Percentiles rank a stretch among this genome's conserved stretches.
Evolutionary conservation across 2,797 vertebrate species (phyloP).

Genomic region (Pteronotus mesoamericanus): DNA sequence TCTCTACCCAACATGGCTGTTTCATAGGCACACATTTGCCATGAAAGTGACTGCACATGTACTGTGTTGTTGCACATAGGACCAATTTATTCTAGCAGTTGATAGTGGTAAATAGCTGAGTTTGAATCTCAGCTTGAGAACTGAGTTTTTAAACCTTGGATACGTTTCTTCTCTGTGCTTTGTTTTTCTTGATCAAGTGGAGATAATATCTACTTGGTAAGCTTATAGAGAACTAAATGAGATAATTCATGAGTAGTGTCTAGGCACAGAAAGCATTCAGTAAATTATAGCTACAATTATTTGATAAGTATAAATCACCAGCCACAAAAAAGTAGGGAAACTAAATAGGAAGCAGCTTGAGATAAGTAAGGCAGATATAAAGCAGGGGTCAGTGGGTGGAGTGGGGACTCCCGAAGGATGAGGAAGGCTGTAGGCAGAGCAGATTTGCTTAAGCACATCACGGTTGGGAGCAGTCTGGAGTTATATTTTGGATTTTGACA

Average conservation of each 20-base stretch:
- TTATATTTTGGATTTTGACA: background rate
- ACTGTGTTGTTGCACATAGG: background rate
- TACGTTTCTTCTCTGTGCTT: background rate
- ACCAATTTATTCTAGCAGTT: background rate
- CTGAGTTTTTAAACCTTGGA: background rate
- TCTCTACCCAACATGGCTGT: background rate
- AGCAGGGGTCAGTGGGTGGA: background rate
- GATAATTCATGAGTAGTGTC: background rate
- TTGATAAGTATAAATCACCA: background rate
- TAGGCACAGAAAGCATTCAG: background rate
- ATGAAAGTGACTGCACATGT: background rate
- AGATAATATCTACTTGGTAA: background rate
- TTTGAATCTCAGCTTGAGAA: background rate
- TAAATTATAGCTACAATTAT: background rate
- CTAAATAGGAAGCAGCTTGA: background rate
- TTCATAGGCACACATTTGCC: background rate
- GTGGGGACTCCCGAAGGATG: background rate
- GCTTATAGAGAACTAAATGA: background rate
- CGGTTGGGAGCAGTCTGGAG: background rate
- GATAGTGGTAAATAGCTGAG: background rate
- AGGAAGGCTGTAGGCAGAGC: background rate
- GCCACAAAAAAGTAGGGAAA: background rate
- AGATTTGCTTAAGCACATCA: background rate
- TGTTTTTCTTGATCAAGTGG: background rate
- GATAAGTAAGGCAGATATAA: background rate